These are phyloP conservation scores for Turritopsis rubra DNA, from an alignment of 30 jellyfish, hydroid and myxozoan genomes.

Conservation along the genomic window DNA sequence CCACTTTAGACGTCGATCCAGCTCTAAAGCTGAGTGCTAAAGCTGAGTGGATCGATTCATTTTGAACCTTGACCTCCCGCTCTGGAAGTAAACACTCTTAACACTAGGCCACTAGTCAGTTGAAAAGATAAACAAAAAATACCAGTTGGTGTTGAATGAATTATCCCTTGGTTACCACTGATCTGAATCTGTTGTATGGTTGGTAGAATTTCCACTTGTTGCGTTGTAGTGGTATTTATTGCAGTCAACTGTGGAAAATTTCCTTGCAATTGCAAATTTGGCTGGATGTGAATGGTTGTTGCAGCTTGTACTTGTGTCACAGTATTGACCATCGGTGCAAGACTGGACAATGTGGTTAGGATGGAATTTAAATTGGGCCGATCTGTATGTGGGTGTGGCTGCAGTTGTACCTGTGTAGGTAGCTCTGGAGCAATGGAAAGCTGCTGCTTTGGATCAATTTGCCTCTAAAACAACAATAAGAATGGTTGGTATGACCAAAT, in stretches of 20 bases:
- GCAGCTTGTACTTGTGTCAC: slow-evolving; percentile 4
- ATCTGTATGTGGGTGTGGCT: not conserved
- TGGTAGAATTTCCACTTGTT: not conserved
- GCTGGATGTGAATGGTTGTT: slow-evolving; percentile 2
- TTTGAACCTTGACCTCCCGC: too few relatives aligned
- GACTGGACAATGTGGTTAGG: not conserved
- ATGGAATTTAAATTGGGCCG: not conserved
- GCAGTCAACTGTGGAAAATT: not conserved
- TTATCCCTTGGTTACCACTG: not conserved
- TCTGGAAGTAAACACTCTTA: too few relatives aligned
- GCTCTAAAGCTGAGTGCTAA: too few relatives aligned
- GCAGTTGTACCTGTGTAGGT: slow-evolving; percentile 14
- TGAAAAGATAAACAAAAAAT: not conserved
- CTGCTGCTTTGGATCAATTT: not conserved
- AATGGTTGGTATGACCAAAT: too few relatives aligned
- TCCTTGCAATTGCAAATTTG: not conserved
- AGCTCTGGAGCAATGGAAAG: not conserved
- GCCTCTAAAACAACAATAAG: slow-evolving; percentile 2
- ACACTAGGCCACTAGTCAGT: too few relatives aligned
- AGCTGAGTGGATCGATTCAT: too few relatives aligned
- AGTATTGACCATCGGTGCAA: not conserved
- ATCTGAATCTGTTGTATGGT: not conserved
- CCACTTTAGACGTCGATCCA: too few relatives aligned
- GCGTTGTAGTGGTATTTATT: not conserved
- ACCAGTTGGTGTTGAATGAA: not conserved